Evolutionary conservation across 2,888 invertebrate species (phyloP), one percentile per base, ranked within the genome.

Genomic region (Caenorhabditis japonica): DNA sequence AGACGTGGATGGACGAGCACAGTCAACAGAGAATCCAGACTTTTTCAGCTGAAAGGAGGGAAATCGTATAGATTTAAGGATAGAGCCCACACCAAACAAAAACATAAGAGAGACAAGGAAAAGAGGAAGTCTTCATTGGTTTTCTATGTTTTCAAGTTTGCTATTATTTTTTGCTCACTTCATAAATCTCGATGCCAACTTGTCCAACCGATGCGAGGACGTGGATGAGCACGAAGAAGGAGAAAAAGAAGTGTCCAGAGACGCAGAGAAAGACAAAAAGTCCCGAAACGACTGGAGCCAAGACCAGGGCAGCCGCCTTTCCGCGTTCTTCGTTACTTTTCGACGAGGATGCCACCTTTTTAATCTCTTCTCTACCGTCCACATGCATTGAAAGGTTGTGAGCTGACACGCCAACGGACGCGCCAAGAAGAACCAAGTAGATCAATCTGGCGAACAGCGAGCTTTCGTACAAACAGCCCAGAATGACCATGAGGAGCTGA

Each of bases 341-440:
- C 39, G 17, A 33, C 19, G 21, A 33, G 25, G 13, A 25, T 7
- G 5, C 10, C 30, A 58, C 38, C 30, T 53, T 53, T 13, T 55
- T 49, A 36, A 73, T 73, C 51, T 73, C 64, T 15, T 53, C 64
- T 4, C 64, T 38, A 3, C 64, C 72, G 33, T 72, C 72, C 8
- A 49, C 55, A n/a, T 52, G 17, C 30, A 34, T 7, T 2, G 47
- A 38, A 1, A 72, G 23, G 33, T 72, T 72, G 44, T 41, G 55
- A 4, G 59, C 72, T 21, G 64, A 59, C 23, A 72, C 43, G 21
- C 60, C 64, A 25, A 33, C 36, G 5, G 59, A 66, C 12, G 38
- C 55, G 3, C 38, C 43, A 12, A 60, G 23, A 23, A 59, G 27
- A 2, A 72, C 7, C 17, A 72, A 27, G 30, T 66, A 64, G 60